A percentile compares a stretch with the other conserved stretches of the same genome.
These are phyloP conservation scores for Delichon dasypus DNA, from an alignment of 2,797 vertebrate genomes.

Conservation along the genomic window DNA sequence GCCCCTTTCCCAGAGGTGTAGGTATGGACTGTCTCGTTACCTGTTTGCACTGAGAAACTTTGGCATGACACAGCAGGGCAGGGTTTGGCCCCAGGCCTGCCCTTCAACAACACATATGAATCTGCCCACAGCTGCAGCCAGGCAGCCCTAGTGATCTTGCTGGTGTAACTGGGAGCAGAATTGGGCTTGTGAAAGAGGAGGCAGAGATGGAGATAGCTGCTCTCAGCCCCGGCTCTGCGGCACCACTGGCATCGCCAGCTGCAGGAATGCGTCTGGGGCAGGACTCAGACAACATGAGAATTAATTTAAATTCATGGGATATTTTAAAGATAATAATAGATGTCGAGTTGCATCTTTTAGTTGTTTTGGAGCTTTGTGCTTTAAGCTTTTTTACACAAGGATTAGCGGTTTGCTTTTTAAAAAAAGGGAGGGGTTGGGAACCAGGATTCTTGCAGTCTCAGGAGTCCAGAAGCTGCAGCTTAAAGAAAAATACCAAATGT, in stretches of 20 bases:
- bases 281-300: not conserved
- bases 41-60: fast-evolving
- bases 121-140: not conserved
- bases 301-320: not conserved
- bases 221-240: fast-evolving
- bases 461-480: constrained; percentile 39
- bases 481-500: constrained; percentile 53
- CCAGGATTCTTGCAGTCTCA: constrained; percentile 15
- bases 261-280: not conserved
- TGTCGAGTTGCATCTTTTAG: constrained; percentile 19
- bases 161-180: not conserved
- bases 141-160: not conserved
- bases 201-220: not conserved
- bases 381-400: constrained; percentile 46
- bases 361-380: constrained; percentile 50
- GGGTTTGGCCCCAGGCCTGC: not conserved
- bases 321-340: constrained; percentile 47
- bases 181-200: not conserved
- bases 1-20: fast-evolving
- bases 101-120: fast-evolving
- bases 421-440: constrained; percentile 20
- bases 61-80: not conserved
- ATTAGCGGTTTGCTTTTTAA: constrained; percentile 28
- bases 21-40: fast-evolving
- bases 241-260: not conserved